Base-by-base conservation (phyloP, 2,797 vertebrate genomes). In the Parauchenoglanis ngamensis region DNA sequence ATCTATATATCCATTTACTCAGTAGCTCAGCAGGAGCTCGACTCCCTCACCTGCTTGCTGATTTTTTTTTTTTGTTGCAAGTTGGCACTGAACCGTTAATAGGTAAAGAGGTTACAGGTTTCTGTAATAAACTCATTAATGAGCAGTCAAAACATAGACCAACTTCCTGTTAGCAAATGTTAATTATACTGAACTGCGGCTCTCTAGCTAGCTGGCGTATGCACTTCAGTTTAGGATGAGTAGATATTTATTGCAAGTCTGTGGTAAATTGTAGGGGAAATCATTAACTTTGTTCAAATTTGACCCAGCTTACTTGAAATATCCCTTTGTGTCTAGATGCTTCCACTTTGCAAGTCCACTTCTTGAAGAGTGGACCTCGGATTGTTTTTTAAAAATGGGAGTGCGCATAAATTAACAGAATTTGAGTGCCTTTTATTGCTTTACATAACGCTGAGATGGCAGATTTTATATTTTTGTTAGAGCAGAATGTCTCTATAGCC, bases 1-100 rank as follows among this genome's bases (percentile, higher is more conserved):
- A n/a, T 59, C 40, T 46, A n/a, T 52, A 4, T 28, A 57, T 65
- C 56, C 46, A 4, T 73, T 88, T 61, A 28, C 5, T 73, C n/a
- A 21, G 76, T 25, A 8, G 25, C 21, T 79, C 19, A 57, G 63
- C 54, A 12, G 49, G 7, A 49, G n/a, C 40, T 61, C 44, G 49
- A 40, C 56, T 80, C 75, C 40, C 21, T 25, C 15, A 67, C 44
- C 86, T 77, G 65, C 40, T 73, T 54, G 81, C n/a, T 80, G 4
- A 56, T 31, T 31, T 31, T 31, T 80, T 80, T 85, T 19, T 72
- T 85, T 19, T 72, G 46, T 4, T 49, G 54, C 68, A 54, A 19
- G 44, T 7, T 23, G 5, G 25, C 46, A 44, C 3, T 46, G 17
- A 68, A 78, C 8, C 23, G 25, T 67, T 87, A n/a, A 67, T 25